Base-by-base conservation (phyloP, 2,888 invertebrate genomes). In the Drymonia ruficornis region DNA sequence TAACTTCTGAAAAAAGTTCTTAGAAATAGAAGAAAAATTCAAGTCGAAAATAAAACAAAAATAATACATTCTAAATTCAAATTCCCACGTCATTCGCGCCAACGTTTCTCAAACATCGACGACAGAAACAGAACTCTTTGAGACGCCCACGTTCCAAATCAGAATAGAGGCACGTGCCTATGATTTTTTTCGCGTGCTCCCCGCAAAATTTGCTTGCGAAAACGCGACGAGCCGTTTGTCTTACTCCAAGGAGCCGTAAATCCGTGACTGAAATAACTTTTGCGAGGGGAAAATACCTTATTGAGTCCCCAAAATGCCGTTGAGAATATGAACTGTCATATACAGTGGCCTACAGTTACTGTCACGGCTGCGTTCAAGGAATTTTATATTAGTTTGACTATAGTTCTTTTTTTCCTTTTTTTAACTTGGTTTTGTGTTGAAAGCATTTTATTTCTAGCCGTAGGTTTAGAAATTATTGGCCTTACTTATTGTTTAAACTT, bases 261-360 rank as follows among this genome's bases (percentile, higher is more conserved):
- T 82, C 77, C 85, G 85, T 86, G 86, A 86, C 84, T 82, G 70
- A 84, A 85, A 86, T 86, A 83, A 78, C 71, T 70, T 45, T 64
- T 65, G 67, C 64, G 66, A 69, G 56, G 62, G 65, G 62, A 64
- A 66, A 72, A 70, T 71, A 67, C 72, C 71, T 80, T 78, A 77
- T 79, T 78, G 80, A 76, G 76, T 75, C 7, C 68, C 63, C 56
- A 56, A 70, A 64, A 77, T 63, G 67, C 70, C 72, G 66, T 42
- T 45, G 58, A 65, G 76, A 78, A 80, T 78, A 77, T 77, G 78
- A 79, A 78, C 79, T 77, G 79, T 76, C 79, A 76, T 70, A 62
- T 56, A 63, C 74, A 76, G 63, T 53, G 61, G 52, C 63, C 52
- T 55, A 59, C 59, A 56, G 45, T 36, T 19, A 19, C 40, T 40